Evolutionary conservation across 2,888 invertebrate species (phyloP), one percentile per base, ranked within the genome.

Genomic region (Polydrusus cervinus): DNA sequence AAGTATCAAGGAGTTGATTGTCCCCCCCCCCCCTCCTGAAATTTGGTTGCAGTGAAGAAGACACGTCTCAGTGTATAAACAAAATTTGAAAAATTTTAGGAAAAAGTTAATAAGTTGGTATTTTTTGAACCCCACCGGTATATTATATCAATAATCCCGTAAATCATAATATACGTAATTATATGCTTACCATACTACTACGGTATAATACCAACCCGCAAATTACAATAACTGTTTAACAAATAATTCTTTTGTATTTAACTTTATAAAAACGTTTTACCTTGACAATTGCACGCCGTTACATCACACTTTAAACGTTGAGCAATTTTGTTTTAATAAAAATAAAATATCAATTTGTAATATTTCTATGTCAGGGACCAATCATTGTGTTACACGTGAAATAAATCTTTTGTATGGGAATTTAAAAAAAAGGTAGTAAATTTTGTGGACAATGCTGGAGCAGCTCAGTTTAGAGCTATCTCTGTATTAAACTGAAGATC

Each of bases 321-420:
- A 66, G 77, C 74, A 77, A 77, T 71, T 71, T 69, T 18, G 64
- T 69, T 71, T 75, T 51, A 71, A 70, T 70, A 70, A 69, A 74
- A 75, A 75, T 75, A 71, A 75, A 71, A 71, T 75, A 71, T 75
- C 74, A 74, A 75, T 74, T 77, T 77, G 40, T 71, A 77, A 67
- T 67, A 74, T 74, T 77, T 77, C 76, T 74, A 77, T 77, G 76
- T 77, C 76, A 77, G 70, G 76, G 76, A 74, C 69, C 34, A 34
- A 55, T 55, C 34, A 45, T 60, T 51, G 60, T 57, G 20, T 34
- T 47, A 60, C 43, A 49, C 25, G 51, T 53, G 30, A 34, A 38
- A 13, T 16, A 66, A 66, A 66, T 60, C 57, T 60, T 60, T 60
- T 60, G 57, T 60, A 60, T 60, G 57, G 38, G 57, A 60, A 60